Evolutionary conservation across 2,113 vertebrate species (phyloP).

Genomic region (Entelurus aequoreus): DNA sequence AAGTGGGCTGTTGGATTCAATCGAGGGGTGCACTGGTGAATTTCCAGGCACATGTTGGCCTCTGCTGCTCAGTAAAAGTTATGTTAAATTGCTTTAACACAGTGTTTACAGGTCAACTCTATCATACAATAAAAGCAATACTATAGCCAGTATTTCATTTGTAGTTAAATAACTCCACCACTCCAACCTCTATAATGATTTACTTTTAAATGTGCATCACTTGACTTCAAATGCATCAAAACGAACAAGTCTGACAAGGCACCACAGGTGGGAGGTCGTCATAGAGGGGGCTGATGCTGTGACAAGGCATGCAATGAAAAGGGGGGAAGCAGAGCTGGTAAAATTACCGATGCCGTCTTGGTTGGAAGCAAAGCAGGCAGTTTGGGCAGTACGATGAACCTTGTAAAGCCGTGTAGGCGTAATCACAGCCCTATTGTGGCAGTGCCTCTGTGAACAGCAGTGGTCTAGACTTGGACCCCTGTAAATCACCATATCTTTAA

Average conservation of each 20-base stretch:
- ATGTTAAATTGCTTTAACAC: no score
- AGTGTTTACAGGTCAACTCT: no score
- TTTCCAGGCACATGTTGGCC: no score
- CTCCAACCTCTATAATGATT: slow-evolving; percentile 2
- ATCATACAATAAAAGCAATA: no score
- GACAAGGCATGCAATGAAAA: slow-evolving; percentile 47
- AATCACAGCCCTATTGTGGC: slow-evolving; percentile 69
- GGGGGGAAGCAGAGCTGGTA: slow-evolving; percentile 25
- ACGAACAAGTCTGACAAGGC: slow-evolving; percentile 37
- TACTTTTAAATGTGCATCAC: slow-evolving; percentile 4
- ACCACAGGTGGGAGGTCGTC: slow-evolving; percentile 38
- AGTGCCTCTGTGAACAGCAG: slow-evolving; percentile 39
- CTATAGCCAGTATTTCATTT: no score
- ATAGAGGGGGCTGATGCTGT: slow-evolving; percentile 26
- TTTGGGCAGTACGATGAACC: slow-evolving; percentile 41
- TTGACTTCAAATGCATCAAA: slow-evolving; percentile 22
- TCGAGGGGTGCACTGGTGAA: no score
- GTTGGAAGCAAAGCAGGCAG: slow-evolving; percentile 54
- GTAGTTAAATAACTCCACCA: no score
- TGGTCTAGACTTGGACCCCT: slow-evolving; percentile 23
- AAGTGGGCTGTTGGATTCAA: no score
- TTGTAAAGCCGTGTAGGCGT: slow-evolving; percentile 46
- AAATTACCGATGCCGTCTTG: slow-evolving; percentile 62
- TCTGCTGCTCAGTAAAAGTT: no score
- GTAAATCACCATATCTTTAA: slow-evolving; percentile 62